Percentiles rank a stretch among this genome's conserved stretches.
These are phyloP conservation scores for Clarias pachynema DNA, from an alignment of 2,797 vertebrate genomes.

Conservation along the genomic window DNA sequence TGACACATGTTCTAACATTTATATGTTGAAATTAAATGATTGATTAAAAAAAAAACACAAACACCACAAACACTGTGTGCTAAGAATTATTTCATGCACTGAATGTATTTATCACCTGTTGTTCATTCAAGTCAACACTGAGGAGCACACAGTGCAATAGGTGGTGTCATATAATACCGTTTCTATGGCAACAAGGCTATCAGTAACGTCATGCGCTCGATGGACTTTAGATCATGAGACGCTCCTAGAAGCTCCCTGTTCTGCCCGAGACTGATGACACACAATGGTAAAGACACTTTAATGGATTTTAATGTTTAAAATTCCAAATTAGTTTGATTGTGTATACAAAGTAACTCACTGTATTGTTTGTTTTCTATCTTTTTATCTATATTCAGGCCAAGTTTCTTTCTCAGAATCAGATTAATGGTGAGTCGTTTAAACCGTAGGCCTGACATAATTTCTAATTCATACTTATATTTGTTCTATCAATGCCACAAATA, in stretches of 20 bases:
- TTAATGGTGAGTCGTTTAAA: conserved; percentile 81
- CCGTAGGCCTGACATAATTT: background rate
- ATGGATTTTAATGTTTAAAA: background rate
- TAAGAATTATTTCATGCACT: background rate
- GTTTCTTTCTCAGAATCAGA: conserved; percentile 91
- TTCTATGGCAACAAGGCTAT: conserved; percentile 81
- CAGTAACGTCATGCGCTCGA: conserved; percentile 68
- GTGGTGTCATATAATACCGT: conserved; percentile 72
- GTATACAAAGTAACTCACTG: background rate
- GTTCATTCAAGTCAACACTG: background rate
- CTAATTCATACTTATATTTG: background rate
- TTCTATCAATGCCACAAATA: background rate
- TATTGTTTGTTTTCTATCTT: background rate
- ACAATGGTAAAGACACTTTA: conserved; percentile 69
- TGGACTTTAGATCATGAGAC: conserved; percentile 75
- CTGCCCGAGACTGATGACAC: conserved; percentile 20
- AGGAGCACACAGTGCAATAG: conserved; percentile 36
- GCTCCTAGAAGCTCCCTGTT: conserved; percentile 59
- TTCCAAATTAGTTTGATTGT: background rate
- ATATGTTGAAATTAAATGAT: background rate
- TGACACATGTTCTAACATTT: background rate
- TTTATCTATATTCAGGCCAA: conserved; percentile 81
- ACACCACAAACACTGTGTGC: background rate
- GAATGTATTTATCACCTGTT: background rate
- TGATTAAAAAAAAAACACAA: background rate